Evolutionary conservation across 2,797 vertebrate species (phyloP).

Genomic region (Spinibarbus caldwelli): DNA sequence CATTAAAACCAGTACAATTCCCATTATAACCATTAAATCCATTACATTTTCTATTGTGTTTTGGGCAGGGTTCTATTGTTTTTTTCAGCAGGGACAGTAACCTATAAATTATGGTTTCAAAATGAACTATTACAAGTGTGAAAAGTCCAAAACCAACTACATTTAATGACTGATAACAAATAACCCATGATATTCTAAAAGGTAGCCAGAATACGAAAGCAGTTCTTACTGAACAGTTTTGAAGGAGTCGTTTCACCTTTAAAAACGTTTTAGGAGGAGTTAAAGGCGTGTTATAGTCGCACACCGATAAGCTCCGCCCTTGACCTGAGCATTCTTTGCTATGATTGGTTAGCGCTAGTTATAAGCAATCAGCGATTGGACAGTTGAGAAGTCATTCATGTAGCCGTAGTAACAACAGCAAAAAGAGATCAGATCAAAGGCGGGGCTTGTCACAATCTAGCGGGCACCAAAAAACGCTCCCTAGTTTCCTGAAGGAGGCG

Average conservation of each 20-base stretch:
- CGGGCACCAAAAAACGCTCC: too few relatives aligned
- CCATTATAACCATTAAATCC: too few relatives aligned
- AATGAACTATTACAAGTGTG: not conserved
- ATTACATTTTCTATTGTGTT: too few relatives aligned
- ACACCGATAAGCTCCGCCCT: not conserved
- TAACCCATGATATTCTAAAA: not conserved
- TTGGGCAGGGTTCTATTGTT: too few relatives aligned
- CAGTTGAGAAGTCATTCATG: not conserved
- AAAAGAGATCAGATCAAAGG: not conserved
- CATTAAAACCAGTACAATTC: too few relatives aligned
- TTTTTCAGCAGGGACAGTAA: too few relatives aligned
- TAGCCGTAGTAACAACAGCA: not conserved
- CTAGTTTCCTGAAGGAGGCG: too few relatives aligned
- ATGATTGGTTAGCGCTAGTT: not conserved
- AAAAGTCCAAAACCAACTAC: not conserved
- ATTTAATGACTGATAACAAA: not conserved
- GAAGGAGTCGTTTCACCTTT: slow-evolving; percentile 3
- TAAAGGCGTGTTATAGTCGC: not conserved
- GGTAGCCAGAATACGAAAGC: not conserved
- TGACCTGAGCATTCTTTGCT: not conserved
- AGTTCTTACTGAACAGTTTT: not conserved
- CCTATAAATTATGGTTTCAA: not conserved
- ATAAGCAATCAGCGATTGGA: not conserved
- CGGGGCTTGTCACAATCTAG: too few relatives aligned
- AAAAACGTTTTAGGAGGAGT: slow-evolving; percentile 47